phyloP scores from a whole-genome alignment of 2,888 invertebrate genomes.

The Volucella zonaria region DNA sequence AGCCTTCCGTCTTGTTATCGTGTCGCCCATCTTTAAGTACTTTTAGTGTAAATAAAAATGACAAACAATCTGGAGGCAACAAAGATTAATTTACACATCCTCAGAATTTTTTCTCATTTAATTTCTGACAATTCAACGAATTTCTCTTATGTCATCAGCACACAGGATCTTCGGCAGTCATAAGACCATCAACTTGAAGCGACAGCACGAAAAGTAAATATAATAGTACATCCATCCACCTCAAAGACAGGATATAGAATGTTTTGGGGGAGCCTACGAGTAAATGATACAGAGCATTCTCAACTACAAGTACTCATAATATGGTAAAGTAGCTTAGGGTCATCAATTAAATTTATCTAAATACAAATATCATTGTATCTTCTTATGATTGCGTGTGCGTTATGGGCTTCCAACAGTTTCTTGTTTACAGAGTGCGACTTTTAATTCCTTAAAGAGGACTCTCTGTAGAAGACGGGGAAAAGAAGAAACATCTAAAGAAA shows the following conservation, averaged over 20 bases:
- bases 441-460: too few species aligned
- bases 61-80: slow-evolving; percentile 55
- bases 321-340: slow-evolving; percentile 67
- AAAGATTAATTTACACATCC: slow-evolving; percentile 63
- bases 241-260: slow-evolving; percentile 9
- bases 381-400: slow-evolving; percentile 42
- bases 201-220: slow-evolving; percentile 60
- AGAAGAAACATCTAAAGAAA: too few species aligned
- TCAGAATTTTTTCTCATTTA: slow-evolving; percentile 36
- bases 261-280: slow-evolving; percentile 6
- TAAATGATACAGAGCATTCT: slow-evolving; percentile 29
- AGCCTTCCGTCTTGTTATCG: slow-evolving; percentile 29
- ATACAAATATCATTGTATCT: slow-evolving; percentile 65
- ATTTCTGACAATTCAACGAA: slow-evolving; percentile 39
- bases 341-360: slow-evolving; percentile 72
- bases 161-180: slow-evolving; percentile 1
- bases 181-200: slow-evolving; percentile 50
- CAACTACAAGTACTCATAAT: slow-evolving; percentile 31
- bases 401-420: slow-evolving; percentile 34
- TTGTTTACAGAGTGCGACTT: slow-evolving; percentile 35
- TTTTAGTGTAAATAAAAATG: slow-evolving; percentile 62
- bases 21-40: slow-evolving; percentile 15
- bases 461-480: too few species aligned
- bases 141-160: background rate
- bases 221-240: background rate